These are phyloP conservation scores for Sebastiscus albofasciatus DNA, from an alignment of 2,797 vertebrate genomes.

Conservation along the genomic window DNA sequence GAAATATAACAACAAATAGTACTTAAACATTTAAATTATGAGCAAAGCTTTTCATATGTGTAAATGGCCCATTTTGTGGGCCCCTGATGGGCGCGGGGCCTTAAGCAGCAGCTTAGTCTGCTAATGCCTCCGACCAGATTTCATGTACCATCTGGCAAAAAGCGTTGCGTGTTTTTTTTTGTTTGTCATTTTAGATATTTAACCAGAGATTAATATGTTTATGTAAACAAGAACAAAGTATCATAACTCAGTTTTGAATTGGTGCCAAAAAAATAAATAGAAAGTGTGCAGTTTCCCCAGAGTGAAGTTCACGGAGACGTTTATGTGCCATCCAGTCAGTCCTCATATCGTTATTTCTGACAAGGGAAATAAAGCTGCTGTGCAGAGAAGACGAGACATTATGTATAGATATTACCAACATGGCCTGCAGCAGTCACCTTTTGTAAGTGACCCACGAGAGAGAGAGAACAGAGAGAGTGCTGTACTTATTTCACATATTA, in stretches of 20 bases:
- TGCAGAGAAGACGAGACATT: not conserved
- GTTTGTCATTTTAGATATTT: not conserved
- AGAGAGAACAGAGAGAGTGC: not conserved
- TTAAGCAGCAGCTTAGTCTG: not conserved
- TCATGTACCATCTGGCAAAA: conserved; percentile 7
- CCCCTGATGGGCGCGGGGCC: not conserved
- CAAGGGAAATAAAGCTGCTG: not conserved
- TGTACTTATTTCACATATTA: conserved; percentile 6
- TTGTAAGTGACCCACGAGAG: not conserved
- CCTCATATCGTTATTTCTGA: not conserved
- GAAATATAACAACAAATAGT: not conserved
- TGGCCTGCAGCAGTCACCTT: conserved; percentile 34
- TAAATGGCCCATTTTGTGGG: not conserved
- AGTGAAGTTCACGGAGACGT: not conserved
- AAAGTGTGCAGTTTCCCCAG: not conserved
- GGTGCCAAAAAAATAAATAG: not conserved
- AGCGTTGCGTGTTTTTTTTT: not conserved
- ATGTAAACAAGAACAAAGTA: conserved; percentile 13
- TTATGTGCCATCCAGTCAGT: not conserved
- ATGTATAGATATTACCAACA: not conserved
- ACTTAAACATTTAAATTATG: not conserved
- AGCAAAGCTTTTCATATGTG: not conserved
- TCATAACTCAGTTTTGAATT: not conserved
- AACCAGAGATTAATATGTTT: conserved; percentile 9
- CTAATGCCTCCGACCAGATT: conserved; percentile 2